A percentile compares a stretch with the other conserved stretches of the same genome.
These are phyloP conservation scores for Aldabrachelys gigantea DNA, from an alignment of 2,113 vertebrate genomes.

Conservation along the genomic window DNA sequence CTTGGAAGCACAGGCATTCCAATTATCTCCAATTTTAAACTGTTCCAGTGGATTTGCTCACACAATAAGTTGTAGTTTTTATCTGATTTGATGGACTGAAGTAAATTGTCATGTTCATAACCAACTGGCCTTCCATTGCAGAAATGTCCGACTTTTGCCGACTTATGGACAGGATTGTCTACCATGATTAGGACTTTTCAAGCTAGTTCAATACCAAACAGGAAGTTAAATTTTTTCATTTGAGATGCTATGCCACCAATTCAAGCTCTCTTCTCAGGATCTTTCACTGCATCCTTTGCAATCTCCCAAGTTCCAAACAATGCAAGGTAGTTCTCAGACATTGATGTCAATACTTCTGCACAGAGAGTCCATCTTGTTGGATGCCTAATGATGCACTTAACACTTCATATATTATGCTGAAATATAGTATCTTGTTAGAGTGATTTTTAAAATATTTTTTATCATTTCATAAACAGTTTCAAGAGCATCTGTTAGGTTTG, in stretches of 20 bases:
- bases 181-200: not conserved
- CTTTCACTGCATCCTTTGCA: not conserved
- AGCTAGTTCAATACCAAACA: not conserved
- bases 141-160: not conserved
- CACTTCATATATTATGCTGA: not conserved
- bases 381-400: not conserved
- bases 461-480: not conserved
- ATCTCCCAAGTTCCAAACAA: not conserved
- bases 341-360: not conserved
- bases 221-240: not conserved
- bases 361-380: not conserved
- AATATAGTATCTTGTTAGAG: not conserved
- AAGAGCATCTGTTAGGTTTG: not conserved
- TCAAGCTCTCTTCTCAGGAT: not conserved
- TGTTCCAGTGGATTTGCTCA: not conserved
- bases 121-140: not conserved
- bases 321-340: not conserved
- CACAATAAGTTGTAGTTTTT: not conserved
- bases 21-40: not conserved
- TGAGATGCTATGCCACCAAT: not conserved
- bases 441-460: not conserved
- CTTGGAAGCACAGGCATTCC: not conserved
- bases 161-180: not conserved
- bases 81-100: not conserved
- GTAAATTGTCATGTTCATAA: not conserved